Conservation (phyloP, 2,888 invertebrate species). For the Sphaerolaimus hirsutus region DNA sequence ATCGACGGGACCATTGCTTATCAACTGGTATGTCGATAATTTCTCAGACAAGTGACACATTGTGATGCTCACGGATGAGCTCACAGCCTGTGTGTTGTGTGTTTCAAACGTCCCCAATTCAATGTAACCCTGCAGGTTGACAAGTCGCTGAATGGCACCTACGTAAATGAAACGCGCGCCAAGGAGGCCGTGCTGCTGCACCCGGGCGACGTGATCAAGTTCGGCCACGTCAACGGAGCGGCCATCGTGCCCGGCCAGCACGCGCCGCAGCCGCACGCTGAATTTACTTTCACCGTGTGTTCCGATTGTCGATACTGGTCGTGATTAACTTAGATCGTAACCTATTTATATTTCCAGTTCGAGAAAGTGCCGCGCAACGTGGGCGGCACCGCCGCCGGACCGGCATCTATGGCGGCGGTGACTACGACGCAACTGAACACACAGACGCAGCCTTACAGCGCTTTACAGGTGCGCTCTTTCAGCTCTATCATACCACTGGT, state of each 20-base stretch:
- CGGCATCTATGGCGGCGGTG: neutral
- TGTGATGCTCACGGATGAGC: too few species aligned
- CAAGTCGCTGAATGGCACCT: slow-evolving; percentile 30
- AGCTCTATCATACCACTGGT: too few species aligned
- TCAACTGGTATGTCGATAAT: too few species aligned
- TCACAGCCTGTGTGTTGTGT: too few species aligned
- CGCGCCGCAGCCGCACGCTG: slow-evolving; percentile 22
- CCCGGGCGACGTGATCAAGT: slow-evolving; percentile 27
- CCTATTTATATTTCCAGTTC: slow-evolving; percentile 1
- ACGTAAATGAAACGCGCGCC: slow-evolving; percentile 27
- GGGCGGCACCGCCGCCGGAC: too few species aligned
- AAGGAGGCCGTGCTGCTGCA: slow-evolving; percentile 16
- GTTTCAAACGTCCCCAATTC: too few species aligned
- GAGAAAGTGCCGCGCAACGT: slow-evolving; percentile 4
- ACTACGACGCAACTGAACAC: neutral
- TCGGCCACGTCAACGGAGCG: slow-evolving; percentile 29
- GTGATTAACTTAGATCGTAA: neutral
- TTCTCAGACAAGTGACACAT: too few species aligned
- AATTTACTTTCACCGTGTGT: slow-evolving; percentile 17
- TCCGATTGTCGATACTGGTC: neutral
- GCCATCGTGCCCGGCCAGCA: slow-evolving; percentile 24
- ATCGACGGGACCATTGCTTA: slow-evolving; percentile 20
- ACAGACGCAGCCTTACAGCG: too few species aligned
- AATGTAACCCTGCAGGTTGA: too few species aligned
- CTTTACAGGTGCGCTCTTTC: too few species aligned